Evolutionary conservation across 2,113 vertebrate genomes (phyloP).

Genomic region (Anarrhichthys ocellatus): DNA sequence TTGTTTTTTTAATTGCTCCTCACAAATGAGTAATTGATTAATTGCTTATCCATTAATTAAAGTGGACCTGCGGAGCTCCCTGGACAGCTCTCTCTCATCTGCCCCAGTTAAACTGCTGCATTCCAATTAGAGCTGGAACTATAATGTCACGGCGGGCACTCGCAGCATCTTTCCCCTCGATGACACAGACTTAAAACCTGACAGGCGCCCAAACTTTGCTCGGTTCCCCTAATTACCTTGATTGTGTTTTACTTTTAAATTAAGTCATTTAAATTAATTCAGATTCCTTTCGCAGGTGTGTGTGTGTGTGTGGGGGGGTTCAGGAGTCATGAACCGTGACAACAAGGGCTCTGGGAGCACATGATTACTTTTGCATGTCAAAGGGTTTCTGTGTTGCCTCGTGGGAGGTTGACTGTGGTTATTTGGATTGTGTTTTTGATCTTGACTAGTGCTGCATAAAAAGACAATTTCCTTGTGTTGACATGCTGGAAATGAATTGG

Average conservation of each 20-base stretch:
- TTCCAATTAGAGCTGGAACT: constrained; percentile 59
- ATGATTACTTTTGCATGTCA: constrained; percentile 66
- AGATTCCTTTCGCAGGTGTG: constrained; percentile 19
- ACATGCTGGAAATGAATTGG: not conserved
- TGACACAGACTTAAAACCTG: constrained; percentile 42
- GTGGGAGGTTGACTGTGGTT: constrained; percentile 29
- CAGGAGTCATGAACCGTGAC: constrained; percentile 51
- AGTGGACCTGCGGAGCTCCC: constrained; percentile 53
- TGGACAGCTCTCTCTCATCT: constrained; percentile 39
- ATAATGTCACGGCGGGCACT: constrained; percentile 19
- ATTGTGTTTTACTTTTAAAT: constrained; percentile 72
- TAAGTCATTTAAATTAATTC: constrained; percentile 61
- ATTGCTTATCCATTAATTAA: constrained; percentile 72
- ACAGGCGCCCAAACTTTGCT: constrained; percentile 57
- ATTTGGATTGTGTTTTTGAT: constrained; percentile 45
- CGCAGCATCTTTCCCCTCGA: constrained; percentile 20
- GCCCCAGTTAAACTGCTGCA: constrained; percentile 54
- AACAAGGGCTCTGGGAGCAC: constrained; percentile 43
- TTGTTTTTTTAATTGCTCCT: constrained; percentile 46
- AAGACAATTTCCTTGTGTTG: not conserved
- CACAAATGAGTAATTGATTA: constrained; percentile 73
- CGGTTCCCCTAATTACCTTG: constrained; percentile 61
- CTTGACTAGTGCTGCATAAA: constrained; percentile 26
- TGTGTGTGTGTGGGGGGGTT: not conserved
- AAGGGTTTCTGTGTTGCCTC: constrained; percentile 34